A percentile compares a stretch with the other conserved stretches of the same genome.
These are phyloP conservation scores for Eupithecia tripunctaria DNA, from an alignment of 2,888 invertebrate species.

Conservation along the genomic window DNA sequence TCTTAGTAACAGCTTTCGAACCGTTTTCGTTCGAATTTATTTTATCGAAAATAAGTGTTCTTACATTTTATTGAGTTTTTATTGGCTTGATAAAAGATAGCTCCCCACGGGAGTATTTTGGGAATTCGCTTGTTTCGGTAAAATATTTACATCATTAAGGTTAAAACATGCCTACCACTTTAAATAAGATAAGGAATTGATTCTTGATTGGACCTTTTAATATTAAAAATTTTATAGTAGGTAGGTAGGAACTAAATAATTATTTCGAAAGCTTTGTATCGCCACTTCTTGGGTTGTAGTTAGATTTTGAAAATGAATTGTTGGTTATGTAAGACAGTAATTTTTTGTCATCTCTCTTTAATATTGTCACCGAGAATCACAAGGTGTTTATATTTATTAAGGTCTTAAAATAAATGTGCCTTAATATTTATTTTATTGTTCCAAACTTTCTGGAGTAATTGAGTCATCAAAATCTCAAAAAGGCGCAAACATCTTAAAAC, in stretches of 20 bases:
- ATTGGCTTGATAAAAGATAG: conserved; percentile 15
- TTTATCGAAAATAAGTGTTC: conserved; percentile 28
- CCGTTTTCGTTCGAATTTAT: conserved; percentile 29
- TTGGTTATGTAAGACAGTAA: background rate
- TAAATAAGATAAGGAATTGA: background rate
- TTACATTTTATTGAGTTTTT: conserved; percentile 34
- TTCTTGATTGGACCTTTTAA: background rate
- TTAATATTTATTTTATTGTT: conserved; percentile 58
- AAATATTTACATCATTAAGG: conserved; percentile 14
- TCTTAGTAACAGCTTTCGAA: conserved; percentile 32
- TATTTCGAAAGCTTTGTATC: background rate
- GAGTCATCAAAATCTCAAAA: conserved; percentile 62
- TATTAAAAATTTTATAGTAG: background rate
- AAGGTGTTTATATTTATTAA: background rate
- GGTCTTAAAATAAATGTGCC: background rate
- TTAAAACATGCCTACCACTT: background rate
- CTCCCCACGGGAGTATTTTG: conserved; percentile 20
- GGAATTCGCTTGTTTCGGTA: conserved; percentile 4
- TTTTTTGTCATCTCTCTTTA: background rate
- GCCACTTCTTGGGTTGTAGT: background rate
- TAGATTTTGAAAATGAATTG: background rate
- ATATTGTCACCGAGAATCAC: background rate
- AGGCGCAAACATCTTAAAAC: conserved; percentile 54
- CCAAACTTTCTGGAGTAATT: conserved; percentile 57
- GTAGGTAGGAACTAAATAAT: background rate